A percentile compares a stretch with the other conserved stretches of the same genome.
Conservation (phyloP, 2,888 invertebrate species). For the Sarcophaga carnaria region DNA sequence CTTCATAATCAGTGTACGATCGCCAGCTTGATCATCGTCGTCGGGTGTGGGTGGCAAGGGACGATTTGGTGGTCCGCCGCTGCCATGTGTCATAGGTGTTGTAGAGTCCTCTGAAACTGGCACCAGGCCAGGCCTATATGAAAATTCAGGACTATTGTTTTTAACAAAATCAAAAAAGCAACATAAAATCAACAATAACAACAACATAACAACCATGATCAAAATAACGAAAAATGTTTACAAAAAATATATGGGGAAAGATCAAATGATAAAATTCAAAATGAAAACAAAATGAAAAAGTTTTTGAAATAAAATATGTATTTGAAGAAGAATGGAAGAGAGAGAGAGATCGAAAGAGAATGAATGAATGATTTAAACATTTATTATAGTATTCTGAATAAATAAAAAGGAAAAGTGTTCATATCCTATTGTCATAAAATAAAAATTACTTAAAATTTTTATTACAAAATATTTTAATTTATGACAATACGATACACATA, state of each 20-base stretch:
- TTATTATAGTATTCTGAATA: not conserved
- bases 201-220: conserved; percentile 67
- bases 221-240: conserved; percentile 35
- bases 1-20: conserved; percentile 95
- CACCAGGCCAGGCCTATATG: conserved; percentile 89
- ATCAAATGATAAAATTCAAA: conserved; percentile 71
- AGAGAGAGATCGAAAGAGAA: conserved; percentile 1
- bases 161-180: conserved; percentile 64
- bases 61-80: conserved; percentile 92
- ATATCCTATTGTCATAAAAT: no score
- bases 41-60: conserved; percentile 97
- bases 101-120: conserved; percentile 84
- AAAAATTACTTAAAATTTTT: no score
- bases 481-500: no score
- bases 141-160: conserved; percentile 89
- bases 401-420: not conserved
- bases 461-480: no score
- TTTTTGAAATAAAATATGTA: conserved; percentile 42
- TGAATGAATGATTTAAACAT: not conserved
- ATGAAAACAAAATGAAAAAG: conserved; percentile 58
- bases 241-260: conserved; percentile 62
- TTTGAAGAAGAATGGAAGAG: conserved; percentile 40
- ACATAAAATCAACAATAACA: conserved; percentile 67
- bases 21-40: conserved; percentile 91
- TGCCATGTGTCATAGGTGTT: conserved; percentile 77